Conservation (phyloP, 2,797 vertebrate genomes). For the Semotilus atromaculatus region DNA sequence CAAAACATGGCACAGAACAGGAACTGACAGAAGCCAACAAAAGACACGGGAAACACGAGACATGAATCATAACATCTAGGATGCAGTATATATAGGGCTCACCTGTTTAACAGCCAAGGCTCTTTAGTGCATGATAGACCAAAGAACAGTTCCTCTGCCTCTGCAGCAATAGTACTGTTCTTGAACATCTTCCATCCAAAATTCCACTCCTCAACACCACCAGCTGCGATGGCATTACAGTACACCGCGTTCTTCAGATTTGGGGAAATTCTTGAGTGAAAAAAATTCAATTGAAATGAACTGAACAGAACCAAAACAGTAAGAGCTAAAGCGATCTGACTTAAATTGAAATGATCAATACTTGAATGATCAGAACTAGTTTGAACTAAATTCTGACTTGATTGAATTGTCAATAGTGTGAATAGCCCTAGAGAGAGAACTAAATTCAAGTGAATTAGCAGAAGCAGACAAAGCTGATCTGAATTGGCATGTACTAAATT, state of each 20-base stretch:
- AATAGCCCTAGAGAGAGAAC: background rate
- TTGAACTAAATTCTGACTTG: background rate
- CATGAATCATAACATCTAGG: no score
- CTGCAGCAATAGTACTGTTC: conserved; percentile 71
- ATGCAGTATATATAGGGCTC: conserved; percentile 10
- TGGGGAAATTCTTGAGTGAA: conserved; percentile 77
- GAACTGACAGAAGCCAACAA: no score
- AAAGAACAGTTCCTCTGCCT: conserved; percentile 82
- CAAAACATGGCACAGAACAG: no score
- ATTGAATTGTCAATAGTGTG: background rate
- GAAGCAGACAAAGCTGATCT: background rate
- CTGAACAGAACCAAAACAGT: background rate
- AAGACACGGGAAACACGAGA: no score
- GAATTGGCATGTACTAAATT: background rate
- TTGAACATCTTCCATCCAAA: conserved; percentile 84
- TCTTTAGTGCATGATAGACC: conserved; percentile 82
- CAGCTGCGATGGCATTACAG: conserved; percentile 84
- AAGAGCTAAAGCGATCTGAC: background rate
- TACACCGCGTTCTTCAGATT: conserved; percentile 85
- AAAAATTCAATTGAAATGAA: background rate
- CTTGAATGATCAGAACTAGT: background rate
- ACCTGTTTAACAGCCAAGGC: conserved; percentile 89
- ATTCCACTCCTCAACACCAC: conserved; percentile 80
- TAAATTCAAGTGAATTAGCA: background rate
- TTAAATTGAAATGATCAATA: background rate